phyloP scores from a whole-genome alignment of 2,888 invertebrate species.

The Nematopogon swammerdamellus region DNA sequence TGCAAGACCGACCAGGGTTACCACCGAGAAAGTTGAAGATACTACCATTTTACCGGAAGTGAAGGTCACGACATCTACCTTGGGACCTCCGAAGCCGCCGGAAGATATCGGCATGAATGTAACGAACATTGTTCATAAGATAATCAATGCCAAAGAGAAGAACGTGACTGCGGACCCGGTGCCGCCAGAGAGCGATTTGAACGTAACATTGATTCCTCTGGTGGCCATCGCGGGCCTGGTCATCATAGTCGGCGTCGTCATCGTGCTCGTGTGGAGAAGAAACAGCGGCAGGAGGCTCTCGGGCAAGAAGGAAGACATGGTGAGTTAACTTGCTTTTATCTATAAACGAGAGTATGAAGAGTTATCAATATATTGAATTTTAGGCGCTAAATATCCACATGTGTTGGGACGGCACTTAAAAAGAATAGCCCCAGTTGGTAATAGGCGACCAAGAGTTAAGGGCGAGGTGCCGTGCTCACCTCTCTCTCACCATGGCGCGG shows the following conservation, averaged over 20 bases:
- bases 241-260: constrained; percentile 62
- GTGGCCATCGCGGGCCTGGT: constrained; percentile 68
- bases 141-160: constrained; percentile 17
- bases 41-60: constrained; percentile 30
- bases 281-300: constrained; percentile 64
- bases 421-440: no score
- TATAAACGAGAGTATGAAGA: no score
- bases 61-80: constrained; percentile 22
- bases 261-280: constrained; percentile 69
- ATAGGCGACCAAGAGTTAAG: no score
- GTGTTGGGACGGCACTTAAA: no score
- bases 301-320: constrained; percentile 72
- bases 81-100: constrained; percentile 23
- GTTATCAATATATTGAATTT: no score
- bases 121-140: constrained; percentile 10
- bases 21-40: constrained; percentile 22
- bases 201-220: constrained; percentile 68
- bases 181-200: constrained; percentile 41
- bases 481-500: no score
- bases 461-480: no score
- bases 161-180: constrained; percentile 5
- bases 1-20: constrained; percentile 29
- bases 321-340: constrained; percentile 23
- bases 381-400: no score
- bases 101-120: constrained; percentile 20